Conservation (phyloP, 2,113 vertebrate genomes). For the Chaetorhynchus papuensis region DNA sequence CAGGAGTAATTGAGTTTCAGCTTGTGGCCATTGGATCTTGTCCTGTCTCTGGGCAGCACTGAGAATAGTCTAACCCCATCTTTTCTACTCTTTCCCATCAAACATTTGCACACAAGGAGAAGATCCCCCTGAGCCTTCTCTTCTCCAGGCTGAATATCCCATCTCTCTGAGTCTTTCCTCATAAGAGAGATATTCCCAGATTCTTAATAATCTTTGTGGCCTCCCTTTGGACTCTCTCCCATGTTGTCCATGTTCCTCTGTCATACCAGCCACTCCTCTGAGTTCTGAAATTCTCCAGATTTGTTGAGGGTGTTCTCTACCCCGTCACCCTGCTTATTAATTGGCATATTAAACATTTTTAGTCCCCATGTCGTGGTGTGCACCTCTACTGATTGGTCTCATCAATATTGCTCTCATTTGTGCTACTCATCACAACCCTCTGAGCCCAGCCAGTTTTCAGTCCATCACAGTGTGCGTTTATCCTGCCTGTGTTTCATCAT, state of each 20-base stretch:
- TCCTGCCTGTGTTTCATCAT: background rate
- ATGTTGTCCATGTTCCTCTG: background rate
- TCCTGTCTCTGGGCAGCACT: background rate
- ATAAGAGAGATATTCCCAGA: background rate
- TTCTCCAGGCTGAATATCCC: background rate
- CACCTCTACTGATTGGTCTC: background rate
- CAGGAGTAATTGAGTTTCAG: background rate
- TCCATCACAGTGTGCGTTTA: background rate
- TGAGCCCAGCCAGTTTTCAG: background rate
- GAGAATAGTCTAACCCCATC: background rate
- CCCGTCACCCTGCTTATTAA: accelerated
- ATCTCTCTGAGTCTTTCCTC: background rate
- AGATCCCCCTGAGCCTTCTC: background rate
- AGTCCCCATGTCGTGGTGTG: accelerated
- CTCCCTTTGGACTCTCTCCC: background rate
- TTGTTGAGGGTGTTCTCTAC: background rate
- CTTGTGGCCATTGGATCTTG: background rate
- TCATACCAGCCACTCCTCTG: background rate
- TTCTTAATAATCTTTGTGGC: background rate
- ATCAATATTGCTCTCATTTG: too few species aligned
- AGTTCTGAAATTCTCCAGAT: background rate
- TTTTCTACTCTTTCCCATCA: background rate
- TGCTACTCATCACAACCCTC: background rate
- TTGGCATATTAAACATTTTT: background rate
- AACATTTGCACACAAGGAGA: background rate